Percentiles rank a stretch among this genome's conserved stretches.
These are phyloP conservation scores for Auanema sp. DNA, from an alignment of 2,888 invertebrate species.

Conservation along the genomic window DNA sequence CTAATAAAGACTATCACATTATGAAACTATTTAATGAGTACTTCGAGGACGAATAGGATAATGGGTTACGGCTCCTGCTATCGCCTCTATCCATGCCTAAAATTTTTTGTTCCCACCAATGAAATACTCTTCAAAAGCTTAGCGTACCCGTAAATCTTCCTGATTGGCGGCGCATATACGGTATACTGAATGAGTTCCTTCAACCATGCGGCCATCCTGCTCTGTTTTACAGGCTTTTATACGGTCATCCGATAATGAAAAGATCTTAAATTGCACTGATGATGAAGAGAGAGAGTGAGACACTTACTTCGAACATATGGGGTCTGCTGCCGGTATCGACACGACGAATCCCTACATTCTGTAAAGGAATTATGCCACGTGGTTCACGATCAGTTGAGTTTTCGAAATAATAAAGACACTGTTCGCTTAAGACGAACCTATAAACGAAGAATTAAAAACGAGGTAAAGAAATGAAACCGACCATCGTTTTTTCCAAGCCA, in stretches of 20 bases:
- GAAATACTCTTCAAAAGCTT: neutral
- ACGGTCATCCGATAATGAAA: conserved; percentile 40
- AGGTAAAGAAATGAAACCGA: conserved; percentile 14
- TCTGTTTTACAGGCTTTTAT: conserved; percentile 51
- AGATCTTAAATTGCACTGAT: conserved; percentile 29
- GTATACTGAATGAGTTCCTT: conserved; percentile 72
- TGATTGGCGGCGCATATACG: conserved; percentile 89
- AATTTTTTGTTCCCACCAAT: conserved; percentile 1
- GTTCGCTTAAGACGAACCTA: conserved; percentile 48
- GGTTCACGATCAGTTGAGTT: conserved; percentile 41
- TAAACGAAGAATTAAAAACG: neutral
- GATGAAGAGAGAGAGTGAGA: neutral
- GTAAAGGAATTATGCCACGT: conserved; percentile 46
- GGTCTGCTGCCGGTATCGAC: conserved; percentile 38
- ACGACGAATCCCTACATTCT: conserved; percentile 44
- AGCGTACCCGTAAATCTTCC: conserved; percentile 33
- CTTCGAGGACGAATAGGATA: conserved; percentile 36
- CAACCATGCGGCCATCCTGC: conserved; percentile 82
- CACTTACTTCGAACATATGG: conserved; percentile 42
- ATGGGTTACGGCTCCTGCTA: conserved; percentile 30
- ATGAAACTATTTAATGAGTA: conserved; percentile 27
- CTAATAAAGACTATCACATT: conserved; percentile 1
- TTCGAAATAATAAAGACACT: conserved; percentile 49
- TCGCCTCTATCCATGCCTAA: conserved; percentile 42
- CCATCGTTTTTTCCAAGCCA: conserved; percentile 52